phyloP scores from a whole-genome alignment of 2,888 invertebrate species.

The Mythimna vitellina region DNA sequence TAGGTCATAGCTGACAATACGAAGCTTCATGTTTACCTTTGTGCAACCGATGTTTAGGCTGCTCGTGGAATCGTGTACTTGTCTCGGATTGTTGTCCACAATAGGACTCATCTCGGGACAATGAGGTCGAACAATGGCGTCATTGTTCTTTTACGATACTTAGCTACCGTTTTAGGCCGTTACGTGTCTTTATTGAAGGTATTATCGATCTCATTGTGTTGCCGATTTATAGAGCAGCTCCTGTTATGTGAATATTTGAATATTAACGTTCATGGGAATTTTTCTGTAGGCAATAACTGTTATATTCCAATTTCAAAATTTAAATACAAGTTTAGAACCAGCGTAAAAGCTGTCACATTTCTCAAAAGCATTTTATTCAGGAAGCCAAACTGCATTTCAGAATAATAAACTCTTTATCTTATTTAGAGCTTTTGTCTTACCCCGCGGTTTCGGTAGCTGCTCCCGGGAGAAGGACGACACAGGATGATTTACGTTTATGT shows the following conservation, averaged over 20 bases:
- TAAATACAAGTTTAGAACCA: background rate
- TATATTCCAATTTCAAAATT: background rate
- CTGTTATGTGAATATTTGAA: constrained; percentile 77
- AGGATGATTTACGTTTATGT: constrained; percentile 76
- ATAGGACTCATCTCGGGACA: constrained; percentile 80
- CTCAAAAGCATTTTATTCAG: constrained; percentile 17
- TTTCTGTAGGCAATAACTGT: constrained; percentile 56
- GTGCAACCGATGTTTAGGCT: constrained; percentile 80
- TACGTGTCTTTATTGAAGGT: constrained; percentile 81
- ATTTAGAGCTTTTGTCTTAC: constrained; percentile 58
- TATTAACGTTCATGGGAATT: constrained; percentile 86
- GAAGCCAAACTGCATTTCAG: constrained; percentile 25
- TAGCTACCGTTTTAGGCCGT: constrained; percentile 88
- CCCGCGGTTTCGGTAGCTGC: constrained; percentile 66
- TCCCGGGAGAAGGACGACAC: constrained; percentile 52
- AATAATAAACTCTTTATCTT: constrained; percentile 49
- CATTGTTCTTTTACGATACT: constrained; percentile 85
- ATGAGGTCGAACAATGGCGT: constrained; percentile 75
- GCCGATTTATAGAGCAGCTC: constrained; percentile 84
- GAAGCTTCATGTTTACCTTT: constrained; percentile 83
- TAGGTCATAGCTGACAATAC: constrained; percentile 85
- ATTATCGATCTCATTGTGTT: constrained; percentile 88
- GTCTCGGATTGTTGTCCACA: constrained; percentile 67
- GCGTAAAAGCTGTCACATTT: background rate
- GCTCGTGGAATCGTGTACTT: constrained; percentile 66